These are phyloP conservation scores for Sipha maydis DNA, from an alignment of 2,888 invertebrate species.

Conservation along the genomic window DNA sequence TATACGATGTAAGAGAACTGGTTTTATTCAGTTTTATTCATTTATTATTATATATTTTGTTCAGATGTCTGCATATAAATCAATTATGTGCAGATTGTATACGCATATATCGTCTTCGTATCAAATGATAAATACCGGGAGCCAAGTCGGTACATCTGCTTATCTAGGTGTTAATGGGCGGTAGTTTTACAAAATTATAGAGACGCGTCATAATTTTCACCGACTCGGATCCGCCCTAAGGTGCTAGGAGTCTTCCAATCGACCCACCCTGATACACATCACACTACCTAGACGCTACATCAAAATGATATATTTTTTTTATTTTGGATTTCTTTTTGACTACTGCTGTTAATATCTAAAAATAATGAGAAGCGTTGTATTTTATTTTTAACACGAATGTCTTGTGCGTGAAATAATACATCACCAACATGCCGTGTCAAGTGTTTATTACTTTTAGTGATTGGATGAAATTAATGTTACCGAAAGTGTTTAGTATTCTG, in stretches of 20 bases:
- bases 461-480: not conserved
- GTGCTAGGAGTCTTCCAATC: constrained; percentile 23
- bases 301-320: constrained; percentile 1
- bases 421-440: constrained; percentile 3
- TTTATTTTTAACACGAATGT: constrained; percentile 31
- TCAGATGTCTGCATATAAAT: constrained; percentile 28
- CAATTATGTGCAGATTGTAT: constrained; percentile 41
- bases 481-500: not conserved
- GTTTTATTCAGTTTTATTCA: constrained; percentile 17
- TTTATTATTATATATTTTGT: not conserved
- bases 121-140: constrained; percentile 52
- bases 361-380: not conserved
- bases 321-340: not conserved
- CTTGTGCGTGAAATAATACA: not conserved
- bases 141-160: constrained; percentile 42
- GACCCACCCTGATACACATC: not conserved
- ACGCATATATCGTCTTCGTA: not conserved
- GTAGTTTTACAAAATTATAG: constrained; percentile 58
- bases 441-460: not conserved
- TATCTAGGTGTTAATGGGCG: constrained; percentile 60
- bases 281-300: not conserved
- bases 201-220: constrained; percentile 36
- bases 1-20: constrained; percentile 2
- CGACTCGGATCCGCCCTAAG: constrained; percentile 43
- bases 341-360: not conserved